Base-by-base conservation (phyloP, 1,140 invertebrate genomes). In the Metaphire vulgaris region DNA sequence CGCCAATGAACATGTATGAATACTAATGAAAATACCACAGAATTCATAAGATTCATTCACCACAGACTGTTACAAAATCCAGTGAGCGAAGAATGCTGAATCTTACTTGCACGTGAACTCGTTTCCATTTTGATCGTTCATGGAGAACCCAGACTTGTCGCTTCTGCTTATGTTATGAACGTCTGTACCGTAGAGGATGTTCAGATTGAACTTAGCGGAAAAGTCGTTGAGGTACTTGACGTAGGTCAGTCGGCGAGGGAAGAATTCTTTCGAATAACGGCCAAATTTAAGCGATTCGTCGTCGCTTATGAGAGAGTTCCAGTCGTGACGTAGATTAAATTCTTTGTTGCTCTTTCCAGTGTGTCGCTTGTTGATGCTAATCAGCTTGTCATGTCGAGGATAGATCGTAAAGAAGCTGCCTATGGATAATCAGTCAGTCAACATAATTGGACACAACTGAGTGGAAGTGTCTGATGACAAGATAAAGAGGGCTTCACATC, bases 291-390 rank as follows among this genome's bases (percentile, higher is more conserved):
- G 80, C 26, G 72, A 72, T 28, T 83, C 80, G 73, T 87, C 83
- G 77, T 88, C 81, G 72, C 82, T 86, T 6, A 88, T 77, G 0
- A 88, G 80, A 2, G 86, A 87, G 81, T 88, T 88, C 87, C 87
- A 88, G 80, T 88, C 87, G 76, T 88, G 87, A 0, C 87, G 80
- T 26, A 88, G 74, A 77, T 88, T 88, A 78, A 88, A 88, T 76
- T 88, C 87, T 33, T 82, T 81, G 80, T 88, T 88, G 2, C 79
- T 83, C 76, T 85, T 82, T 14, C 87, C 87, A 6, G 87, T 88
- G 79, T 85, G 73, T 68, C 87, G 76, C 78, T 88, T 88, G 80
- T 88, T 88, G 69, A 88, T 86, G 79, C 87, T 88, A 79, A 88
- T 88, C 14, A 88, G 81, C 32, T 80, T 84, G 67, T 86, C 80